Conservation (phyloP, 2,113 vertebrate species). For the Mirounga angustirostris region DNA sequence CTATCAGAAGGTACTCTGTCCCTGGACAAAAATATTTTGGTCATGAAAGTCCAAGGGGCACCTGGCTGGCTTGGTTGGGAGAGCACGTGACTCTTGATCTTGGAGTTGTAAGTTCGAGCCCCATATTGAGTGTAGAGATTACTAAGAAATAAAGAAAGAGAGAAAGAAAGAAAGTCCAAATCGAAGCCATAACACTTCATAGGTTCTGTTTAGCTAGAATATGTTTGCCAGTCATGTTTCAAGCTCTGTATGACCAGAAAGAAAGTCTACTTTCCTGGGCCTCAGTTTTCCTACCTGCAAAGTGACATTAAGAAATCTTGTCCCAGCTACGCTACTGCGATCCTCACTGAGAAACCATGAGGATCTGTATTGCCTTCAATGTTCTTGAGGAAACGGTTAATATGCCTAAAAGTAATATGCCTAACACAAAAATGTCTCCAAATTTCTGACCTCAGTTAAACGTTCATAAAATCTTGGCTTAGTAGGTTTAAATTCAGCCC, state of each 20-base stretch:
- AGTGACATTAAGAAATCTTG: constrained; percentile 17
- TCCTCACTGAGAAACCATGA: neutral
- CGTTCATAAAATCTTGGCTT: constrained; percentile 14
- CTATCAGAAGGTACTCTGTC: neutral
- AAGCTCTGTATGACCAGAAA: neutral
- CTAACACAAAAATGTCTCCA: neutral
- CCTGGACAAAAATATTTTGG: neutral
- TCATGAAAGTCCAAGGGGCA: neutral
- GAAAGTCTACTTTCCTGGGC: neutral
- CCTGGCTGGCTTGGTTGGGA: neutral
- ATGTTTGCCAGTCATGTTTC: neutral
- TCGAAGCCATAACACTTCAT: neutral
- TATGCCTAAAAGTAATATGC: neutral
- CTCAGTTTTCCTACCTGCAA: constrained; percentile 19
- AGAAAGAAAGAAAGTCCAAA: neutral
- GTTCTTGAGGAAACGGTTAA: constrained; percentile 11
- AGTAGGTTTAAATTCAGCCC: neutral
- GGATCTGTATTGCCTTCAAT: neutral
- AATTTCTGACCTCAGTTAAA: constrained; percentile 40
- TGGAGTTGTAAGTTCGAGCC: neutral
- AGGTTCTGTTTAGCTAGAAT: neutral
- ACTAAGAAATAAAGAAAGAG: neutral
- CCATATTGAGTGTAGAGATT: neutral
- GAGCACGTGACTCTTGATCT: neutral
- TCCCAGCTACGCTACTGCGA: neutral